phyloP scores from a whole-genome alignment of 2,113 vertebrate genomes.

The Collichthys lucidus region DNA sequence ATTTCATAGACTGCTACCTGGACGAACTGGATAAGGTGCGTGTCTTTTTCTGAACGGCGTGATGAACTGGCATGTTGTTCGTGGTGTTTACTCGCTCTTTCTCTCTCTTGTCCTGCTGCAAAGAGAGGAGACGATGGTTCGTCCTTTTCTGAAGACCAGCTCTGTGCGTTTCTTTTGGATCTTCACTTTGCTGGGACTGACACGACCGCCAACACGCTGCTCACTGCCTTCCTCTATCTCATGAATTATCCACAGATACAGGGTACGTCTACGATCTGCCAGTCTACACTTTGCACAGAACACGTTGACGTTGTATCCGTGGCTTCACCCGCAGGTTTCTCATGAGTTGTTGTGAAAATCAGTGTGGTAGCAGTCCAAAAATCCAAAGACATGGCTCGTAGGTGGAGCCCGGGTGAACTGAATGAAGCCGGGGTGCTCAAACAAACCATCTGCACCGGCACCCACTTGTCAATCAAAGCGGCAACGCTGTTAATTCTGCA shows the following conservation, averaged over 20 bases:
- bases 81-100: neutral
- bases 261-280: neutral
- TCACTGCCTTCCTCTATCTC: conserved; percentile 40
- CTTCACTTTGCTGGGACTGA: conserved; percentile 59
- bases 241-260: conserved; percentile 44
- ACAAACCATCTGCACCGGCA: no score
- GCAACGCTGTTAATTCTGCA: no score
- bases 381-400: no score
- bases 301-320: no score
- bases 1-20: conserved; percentile 56
- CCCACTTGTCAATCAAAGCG: no score
- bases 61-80: neutral
- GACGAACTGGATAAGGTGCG: conserved; percentile 58
- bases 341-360: no score
- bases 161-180: conserved; percentile 41
- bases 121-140: conserved; percentile 44
- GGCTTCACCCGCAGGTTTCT: no score
- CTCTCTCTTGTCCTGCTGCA: neutral
- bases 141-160: conserved; percentile 45
- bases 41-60: neutral
- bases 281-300: neutral
- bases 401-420: no score
- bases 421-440: no score
- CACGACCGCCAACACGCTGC: conserved; percentile 48
- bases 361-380: no score